A percentile compares a stretch with the other conserved stretches of the same genome.
Conservation (phyloP, 2,113 vertebrate genomes). For the Onychorhynchus coronatus region DNA sequence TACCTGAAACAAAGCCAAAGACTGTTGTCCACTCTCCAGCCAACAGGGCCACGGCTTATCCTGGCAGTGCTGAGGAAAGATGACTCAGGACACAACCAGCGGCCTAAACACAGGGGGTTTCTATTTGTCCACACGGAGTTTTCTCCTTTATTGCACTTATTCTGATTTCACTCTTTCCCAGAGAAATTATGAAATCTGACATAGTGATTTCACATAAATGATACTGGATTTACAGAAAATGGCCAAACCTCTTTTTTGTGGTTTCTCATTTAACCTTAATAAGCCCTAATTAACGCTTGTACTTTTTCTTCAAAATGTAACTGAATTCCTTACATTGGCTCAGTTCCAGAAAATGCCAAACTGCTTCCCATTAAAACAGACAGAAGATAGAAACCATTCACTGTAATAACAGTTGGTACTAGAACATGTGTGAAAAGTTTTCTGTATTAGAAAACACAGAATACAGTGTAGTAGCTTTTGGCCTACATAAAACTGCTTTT, state of each 20-base stretch:
- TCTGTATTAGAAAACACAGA: background rate
- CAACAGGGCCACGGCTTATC: background rate
- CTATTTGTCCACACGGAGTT: background rate
- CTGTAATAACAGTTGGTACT: background rate
- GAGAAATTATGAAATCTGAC: background rate
- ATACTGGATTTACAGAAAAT: background rate
- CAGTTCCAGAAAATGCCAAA: background rate
- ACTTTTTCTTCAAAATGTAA: background rate
- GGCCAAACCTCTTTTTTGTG: background rate
- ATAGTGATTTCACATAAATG: background rate
- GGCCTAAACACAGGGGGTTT: too few species aligned
- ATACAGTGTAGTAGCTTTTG: background rate
- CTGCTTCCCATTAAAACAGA: background rate
- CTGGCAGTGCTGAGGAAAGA: background rate
- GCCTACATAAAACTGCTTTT: background rate
- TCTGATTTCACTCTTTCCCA: background rate
- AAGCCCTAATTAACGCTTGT: background rate
- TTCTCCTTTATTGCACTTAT: background rate
- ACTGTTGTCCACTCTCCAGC: background rate
- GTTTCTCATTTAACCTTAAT: background rate
- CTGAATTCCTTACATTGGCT: background rate
- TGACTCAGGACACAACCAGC: background rate
- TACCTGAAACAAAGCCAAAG: constrained; percentile 73
- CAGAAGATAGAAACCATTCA: background rate
- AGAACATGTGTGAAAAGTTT: background rate